Percentiles rank a stretch among this genome's conserved stretches.
Evolutionary conservation across 2,113 vertebrate species (phyloP).

Genomic region (Scolopax mira): DNA sequence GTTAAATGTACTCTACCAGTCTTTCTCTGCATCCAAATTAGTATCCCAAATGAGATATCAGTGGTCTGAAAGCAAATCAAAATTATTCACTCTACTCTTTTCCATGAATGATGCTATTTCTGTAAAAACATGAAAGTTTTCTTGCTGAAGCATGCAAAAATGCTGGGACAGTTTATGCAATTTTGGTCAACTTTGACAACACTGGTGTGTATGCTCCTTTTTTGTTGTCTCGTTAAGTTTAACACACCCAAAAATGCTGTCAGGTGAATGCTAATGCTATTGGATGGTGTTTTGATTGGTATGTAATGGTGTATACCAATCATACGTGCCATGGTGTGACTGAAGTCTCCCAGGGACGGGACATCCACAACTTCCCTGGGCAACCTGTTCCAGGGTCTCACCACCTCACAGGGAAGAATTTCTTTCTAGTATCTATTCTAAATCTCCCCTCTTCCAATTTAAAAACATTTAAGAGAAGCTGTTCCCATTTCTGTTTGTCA

Average conservation of each 20-base stretch:
- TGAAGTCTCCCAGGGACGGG: neutral
- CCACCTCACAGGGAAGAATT: no score
- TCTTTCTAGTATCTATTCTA: no score
- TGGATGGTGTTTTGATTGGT: neutral
- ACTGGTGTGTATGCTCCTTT: neutral
- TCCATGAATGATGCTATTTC: neutral
- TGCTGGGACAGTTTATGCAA: neutral
- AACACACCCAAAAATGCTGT: neutral
- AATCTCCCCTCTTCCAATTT: no score
- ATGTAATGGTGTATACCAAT: no score
- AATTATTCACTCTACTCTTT: neutral
- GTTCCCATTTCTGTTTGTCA: neutral
- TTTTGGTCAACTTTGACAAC: neutral
- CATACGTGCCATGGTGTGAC: neutral
- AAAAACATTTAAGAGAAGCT: neutral
- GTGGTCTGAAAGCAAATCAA: neutral
- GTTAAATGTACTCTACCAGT: neutral
- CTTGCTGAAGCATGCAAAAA: neutral
- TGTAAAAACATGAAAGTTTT: neutral
- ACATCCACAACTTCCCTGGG: no score
- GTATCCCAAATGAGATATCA: neutral
- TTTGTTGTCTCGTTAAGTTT: neutral
- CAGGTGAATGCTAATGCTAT: neutral
- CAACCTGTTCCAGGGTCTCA: no score
- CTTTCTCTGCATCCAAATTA: neutral